These are phyloP conservation scores for Sceloporus tristichus DNA, from an alignment of 2,113 vertebrate genomes.

Conservation along the genomic window DNA sequence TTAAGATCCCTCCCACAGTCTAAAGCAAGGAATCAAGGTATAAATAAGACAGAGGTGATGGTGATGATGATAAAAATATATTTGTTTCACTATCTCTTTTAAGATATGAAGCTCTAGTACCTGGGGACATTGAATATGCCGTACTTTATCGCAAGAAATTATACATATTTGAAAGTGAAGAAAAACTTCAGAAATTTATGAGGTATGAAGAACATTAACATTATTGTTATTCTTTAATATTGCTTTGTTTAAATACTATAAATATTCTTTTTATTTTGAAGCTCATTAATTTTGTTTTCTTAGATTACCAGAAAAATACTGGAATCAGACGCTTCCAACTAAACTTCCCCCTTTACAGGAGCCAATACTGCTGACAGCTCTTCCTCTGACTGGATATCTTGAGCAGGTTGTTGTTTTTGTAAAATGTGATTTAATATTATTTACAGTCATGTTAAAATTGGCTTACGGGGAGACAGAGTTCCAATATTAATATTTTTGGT, in stretches of 20 bases:
- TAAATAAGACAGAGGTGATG: not conserved
- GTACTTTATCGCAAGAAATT: constrained; percentile 86
- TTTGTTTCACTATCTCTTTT: constrained; percentile 44
- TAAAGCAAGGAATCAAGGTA: not conserved
- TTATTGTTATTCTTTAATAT: constrained; percentile 25
- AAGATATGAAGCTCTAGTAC: constrained; percentile 92
- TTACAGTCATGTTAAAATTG: constrained; percentile 5
- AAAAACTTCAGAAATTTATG: constrained; percentile 90
- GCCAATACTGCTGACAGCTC: constrained; percentile 85
- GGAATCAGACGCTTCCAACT: constrained; percentile 86
- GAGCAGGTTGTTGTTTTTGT: constrained; percentile 80
- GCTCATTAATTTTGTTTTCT: constrained; percentile 46
- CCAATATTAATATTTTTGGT: not conserved
- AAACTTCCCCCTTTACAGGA: constrained; percentile 90
- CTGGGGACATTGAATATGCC: constrained; percentile 84
- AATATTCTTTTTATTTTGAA: constrained; percentile 10
- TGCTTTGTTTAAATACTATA: not conserved
- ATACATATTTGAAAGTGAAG: constrained; percentile 87
- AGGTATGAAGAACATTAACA: constrained; percentile 78
- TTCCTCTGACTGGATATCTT: constrained; percentile 92
- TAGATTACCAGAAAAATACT: constrained; percentile 89
- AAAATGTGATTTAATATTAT: constrained; percentile 21
- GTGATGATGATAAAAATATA: not conserved
- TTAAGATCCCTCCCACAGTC: not conserved
- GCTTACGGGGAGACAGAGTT: not conserved